Evolutionary conservation across 2,113 vertebrate genomes (phyloP), one percentile per base, ranked within the genome.

Genomic region (Heterotis niloticus): DNA sequence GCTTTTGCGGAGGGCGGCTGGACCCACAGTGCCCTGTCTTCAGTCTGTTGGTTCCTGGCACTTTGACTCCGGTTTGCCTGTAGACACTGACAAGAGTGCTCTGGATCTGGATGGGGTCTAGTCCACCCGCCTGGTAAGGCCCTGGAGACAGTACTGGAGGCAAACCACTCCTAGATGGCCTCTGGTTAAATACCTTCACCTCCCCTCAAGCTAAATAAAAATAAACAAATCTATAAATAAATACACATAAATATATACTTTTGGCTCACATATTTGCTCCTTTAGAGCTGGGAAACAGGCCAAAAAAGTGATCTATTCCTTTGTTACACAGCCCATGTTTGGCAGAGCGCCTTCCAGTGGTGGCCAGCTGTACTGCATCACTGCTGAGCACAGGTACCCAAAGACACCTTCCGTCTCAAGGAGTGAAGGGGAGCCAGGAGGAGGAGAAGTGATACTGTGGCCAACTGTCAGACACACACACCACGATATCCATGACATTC

Each of bases 401-500:
- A 11, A 69, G 20, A 17, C 12, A 64, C 59, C 74, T 44, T 20
- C 56, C 16, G 26, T 52, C 64, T 28, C 20, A n/a, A 60, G 28
- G 59, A 62, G 74, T 16, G 5, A 10, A 44, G 34, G 26, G 29
- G 67, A 44, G 29, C 28, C 28, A 59, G 77, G 26, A 62, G 88
- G 87, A 87, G 90, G 86, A 81, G 83, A 20, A 75, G 79, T 28
- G 44, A 59, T 68, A 56, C 51, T 74, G 74, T 26, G 62, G 77
- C 77, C 77, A 60, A 78, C 52, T 26, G 44, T 52, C 65, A 75
- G 80, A 68, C 80, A 64, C 51, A 64, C 51, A 78, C 66, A 82
- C 81, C 81, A 79, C 18, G 77, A 16, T 85, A 82, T 71, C 72
- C 64, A 67, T 77, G 85, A 90, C 86, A 87, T 89, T 88, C 86